These are phyloP conservation scores for Chlamydotis undulata DNA, from an alignment of 2,113 vertebrate genomes.

Conservation along the genomic window DNA sequence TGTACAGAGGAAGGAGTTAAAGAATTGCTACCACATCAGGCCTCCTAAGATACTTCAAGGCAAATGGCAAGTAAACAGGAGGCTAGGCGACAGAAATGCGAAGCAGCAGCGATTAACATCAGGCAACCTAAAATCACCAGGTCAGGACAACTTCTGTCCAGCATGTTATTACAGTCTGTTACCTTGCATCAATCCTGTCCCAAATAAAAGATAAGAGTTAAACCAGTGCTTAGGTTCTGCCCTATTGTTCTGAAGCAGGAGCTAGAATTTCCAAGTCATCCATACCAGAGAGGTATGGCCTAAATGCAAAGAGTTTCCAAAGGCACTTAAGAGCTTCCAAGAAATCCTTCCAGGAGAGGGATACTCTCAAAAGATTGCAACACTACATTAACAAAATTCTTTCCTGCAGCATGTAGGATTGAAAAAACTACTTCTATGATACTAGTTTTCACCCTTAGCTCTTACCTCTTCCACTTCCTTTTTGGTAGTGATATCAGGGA, in stretches of 20 bases:
- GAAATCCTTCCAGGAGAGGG: not conserved
- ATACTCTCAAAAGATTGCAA: not conserved
- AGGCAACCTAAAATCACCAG: not conserved
- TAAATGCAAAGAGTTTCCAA: not conserved
- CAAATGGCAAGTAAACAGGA: not conserved
- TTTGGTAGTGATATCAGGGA: not conserved
- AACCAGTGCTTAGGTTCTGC: not conserved
- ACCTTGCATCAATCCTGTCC: not conserved
- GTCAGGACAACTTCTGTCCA: not conserved
- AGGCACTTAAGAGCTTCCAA: not conserved
- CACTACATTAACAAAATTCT: not conserved
- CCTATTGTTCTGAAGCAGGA: not conserved
- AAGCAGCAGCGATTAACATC: not conserved
- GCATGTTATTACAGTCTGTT: not conserved
- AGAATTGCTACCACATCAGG: not conserved
- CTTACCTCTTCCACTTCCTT: not conserved
- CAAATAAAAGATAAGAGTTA: not conserved
- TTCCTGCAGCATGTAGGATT: not conserved
- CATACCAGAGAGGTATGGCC: not conserved
- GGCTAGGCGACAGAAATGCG: not conserved
- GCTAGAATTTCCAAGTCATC: not conserved
- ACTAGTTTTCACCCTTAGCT: not conserved
- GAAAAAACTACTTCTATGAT: not conserved
- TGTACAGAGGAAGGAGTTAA: not conserved
- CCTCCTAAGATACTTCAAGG: not conserved